phyloP scores from a whole-genome alignment of 2,113 vertebrate species.

The Phyllostomus discolor region DNA sequence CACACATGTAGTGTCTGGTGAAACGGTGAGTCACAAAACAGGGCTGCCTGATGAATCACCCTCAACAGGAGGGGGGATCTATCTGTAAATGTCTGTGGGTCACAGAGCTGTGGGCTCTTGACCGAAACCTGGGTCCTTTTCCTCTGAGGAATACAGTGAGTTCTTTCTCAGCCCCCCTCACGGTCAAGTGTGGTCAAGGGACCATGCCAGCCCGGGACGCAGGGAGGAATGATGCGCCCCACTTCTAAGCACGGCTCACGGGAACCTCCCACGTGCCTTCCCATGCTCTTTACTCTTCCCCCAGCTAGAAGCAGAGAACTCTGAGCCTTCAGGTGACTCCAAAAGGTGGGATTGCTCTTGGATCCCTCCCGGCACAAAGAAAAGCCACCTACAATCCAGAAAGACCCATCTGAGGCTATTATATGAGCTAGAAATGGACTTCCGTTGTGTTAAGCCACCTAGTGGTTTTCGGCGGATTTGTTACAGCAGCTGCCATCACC shows the following conservation, averaged over 20 bases:
- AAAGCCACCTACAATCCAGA: neutral
- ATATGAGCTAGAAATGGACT: neutral
- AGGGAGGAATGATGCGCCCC: rapidly evolving
- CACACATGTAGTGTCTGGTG: rapidly evolving
- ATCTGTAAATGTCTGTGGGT: neutral
- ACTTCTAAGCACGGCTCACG: no score
- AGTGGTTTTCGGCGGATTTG: neutral
- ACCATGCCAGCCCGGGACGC: neutral
- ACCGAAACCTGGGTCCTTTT: neutral
- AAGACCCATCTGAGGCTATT: neutral
- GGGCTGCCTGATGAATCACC: neutral
- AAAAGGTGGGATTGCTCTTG: neutral
- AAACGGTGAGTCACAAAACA: neutral
- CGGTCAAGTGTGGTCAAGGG: neutral
- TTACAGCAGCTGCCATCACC: neutral
- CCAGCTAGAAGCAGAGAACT: neutral
- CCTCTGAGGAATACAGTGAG: neutral
- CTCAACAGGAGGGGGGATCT: neutral
- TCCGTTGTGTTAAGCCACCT: neutral
- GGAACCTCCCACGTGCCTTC: neutral
- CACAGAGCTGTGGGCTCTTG: neutral
- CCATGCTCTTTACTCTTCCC: neutral
- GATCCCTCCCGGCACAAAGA: neutral
- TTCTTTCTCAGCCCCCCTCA: neutral
- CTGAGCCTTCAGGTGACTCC: neutral